Base-by-base conservation (phyloP, 2,888 invertebrate genomes). In the Malthinus flaveolus region DNA sequence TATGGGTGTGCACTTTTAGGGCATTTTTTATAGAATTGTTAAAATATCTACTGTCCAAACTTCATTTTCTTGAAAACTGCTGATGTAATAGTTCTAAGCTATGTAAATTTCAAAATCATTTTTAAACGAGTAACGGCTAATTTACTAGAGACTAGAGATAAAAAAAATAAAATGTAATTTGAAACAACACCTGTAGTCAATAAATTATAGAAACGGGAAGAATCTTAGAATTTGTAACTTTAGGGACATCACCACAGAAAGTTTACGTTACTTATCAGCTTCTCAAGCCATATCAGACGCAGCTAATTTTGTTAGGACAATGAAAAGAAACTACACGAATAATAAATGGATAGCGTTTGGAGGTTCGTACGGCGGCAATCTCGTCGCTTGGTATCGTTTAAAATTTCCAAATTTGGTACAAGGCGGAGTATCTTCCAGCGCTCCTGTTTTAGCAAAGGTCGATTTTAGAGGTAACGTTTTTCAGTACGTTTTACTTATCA, bases 321-420 rank as follows among this genome's bases (percentile, higher is more conserved):
- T 42, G 13, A 42, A 42, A 1, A 13, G 9, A 12, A 7, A 42
- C 1, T 9, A 42, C 9, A 13, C 6, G 1, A 42, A 42, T 42
- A 42, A 12, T n/a, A 42, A 42, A 42, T 42, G 13, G 46, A 32
- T 46, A n/a, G 32, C 32, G 7, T 46, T 46, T 46, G 46, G 46
- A 31, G 46, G 46, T 1, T 46, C 46, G 7, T 46, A 46, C n/a
- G n/a, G 10, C n/a, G 46, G 46, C 15, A 46, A 32, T 31, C 33
- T 46, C 3, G 46, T 23, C n/a, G 46, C 46, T 11, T 46, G 46
- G 46, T 46, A 31, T 3, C 10, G 46, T 7, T 32, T 46, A 32
- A 46, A 46, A 32, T 46, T 9, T 7, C 46, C 46, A 7, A 6
- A 46, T n/a, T 32, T 32, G 7, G 32, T 46, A 11, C 10, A 32